Conservation (phyloP, 2,797 vertebrate species). For the Sylvia borin region DNA sequence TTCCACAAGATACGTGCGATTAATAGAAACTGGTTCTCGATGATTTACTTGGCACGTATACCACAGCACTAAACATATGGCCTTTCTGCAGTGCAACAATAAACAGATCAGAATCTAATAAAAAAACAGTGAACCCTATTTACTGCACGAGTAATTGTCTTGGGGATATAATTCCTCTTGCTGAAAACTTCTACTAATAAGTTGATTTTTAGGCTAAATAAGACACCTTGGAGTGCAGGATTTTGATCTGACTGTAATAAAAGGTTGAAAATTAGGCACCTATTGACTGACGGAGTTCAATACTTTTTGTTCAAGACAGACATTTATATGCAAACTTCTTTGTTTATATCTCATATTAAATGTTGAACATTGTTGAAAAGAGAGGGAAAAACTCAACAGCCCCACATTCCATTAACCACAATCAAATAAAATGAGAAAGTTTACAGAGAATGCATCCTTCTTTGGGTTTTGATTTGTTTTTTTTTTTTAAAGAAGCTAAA, state of each 20-base stretch:
- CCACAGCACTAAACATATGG: not conserved
- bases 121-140: not conserved
- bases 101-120: not conserved
- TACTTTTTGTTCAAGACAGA: not conserved
- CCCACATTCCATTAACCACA: not conserved
- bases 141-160: not conserved
- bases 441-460: not conserved
- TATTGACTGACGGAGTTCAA: constrained; percentile 22
- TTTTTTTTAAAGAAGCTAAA: not conserved
- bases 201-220: constrained; percentile 7
- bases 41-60: constrained; percentile 19
- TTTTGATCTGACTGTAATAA: constrained; percentile 16
- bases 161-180: not conserved
- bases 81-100: not conserved
- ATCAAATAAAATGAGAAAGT: not conserved
- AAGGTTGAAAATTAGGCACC: constrained; percentile 22
- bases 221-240: not conserved
- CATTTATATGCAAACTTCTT: not conserved
- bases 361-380: not conserved
- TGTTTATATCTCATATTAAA: not conserved
- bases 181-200: not conserved
- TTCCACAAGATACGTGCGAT: not conserved
- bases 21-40: not conserved
- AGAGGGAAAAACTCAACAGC: not conserved
- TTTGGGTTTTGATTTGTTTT: fast-evolving